Percentiles rank a stretch among this genome's conserved stretches.
These are phyloP conservation scores for Cataglyphis albicans DNA, from an alignment of 2,888 invertebrate genomes.

Conservation along the genomic window DNA sequence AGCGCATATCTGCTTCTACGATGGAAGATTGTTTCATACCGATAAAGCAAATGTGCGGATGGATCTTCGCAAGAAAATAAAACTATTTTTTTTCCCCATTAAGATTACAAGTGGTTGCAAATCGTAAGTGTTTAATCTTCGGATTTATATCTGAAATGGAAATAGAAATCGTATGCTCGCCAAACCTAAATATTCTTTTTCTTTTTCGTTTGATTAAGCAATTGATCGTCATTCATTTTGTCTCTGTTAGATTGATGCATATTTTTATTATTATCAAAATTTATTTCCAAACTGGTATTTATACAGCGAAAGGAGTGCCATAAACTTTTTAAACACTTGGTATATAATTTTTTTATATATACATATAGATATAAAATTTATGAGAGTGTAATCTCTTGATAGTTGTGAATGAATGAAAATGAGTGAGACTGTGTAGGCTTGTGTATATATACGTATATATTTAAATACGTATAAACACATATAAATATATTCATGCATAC, in stretches of 20 bases:
- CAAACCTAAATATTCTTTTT: not conserved
- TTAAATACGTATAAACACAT: not conserved
- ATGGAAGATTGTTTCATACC: conserved; percentile 91
- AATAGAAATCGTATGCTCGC: not conserved
- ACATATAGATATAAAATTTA: not conserved
- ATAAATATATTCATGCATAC: not conserved
- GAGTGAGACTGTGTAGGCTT: not conserved
- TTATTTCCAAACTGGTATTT: not conserved
- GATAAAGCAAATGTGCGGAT: conserved; percentile 86
- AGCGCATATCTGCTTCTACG: conserved; percentile 91
- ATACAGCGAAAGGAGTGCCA: not conserved
- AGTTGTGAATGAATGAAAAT: not conserved
- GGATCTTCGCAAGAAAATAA: not conserved
- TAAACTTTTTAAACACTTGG: not conserved
- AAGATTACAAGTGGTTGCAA: not conserved
- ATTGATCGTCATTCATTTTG: not conserved
- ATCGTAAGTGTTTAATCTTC: not conserved
- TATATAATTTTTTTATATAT: not conserved
- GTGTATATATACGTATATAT: not conserved
- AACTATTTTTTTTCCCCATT: not conserved
- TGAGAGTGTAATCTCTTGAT: not conserved
- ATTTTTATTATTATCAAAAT: not conserved
- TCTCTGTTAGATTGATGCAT: not conserved
- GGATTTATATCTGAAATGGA: not conserved
- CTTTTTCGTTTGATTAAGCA: not conserved